These are phyloP conservation scores for Lasiurus borealis DNA, from an alignment of 2,113 vertebrate genomes.

Conservation along the genomic window DNA sequence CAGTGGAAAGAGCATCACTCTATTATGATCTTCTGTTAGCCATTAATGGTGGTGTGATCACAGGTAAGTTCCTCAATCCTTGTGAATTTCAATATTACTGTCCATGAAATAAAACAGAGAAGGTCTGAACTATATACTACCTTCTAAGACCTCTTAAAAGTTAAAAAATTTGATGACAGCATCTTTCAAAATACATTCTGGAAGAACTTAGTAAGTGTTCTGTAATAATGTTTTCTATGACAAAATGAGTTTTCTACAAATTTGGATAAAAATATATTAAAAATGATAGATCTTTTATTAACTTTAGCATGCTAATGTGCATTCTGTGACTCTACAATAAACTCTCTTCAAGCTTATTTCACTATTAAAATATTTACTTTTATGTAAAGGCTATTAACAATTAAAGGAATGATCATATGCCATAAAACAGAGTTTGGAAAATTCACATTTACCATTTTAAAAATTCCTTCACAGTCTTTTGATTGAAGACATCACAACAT, in stretches of 20 bases:
- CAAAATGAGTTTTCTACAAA: background rate
- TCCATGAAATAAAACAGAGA: background rate
- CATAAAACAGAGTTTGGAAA: background rate
- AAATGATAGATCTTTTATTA: background rate
- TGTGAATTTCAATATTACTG: background rate
- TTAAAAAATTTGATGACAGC: background rate
- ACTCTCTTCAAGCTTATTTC: conserved; percentile 30
- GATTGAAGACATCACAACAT: background rate
- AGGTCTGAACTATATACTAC: background rate
- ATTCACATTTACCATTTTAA: conserved; percentile 7
- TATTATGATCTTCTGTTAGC: background rate
- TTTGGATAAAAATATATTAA: background rate
- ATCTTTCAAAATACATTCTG: background rate
- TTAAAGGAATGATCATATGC: background rate
- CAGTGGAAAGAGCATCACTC: background rate
- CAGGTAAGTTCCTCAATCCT: background rate
- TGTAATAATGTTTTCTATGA: background rate
- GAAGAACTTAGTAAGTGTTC: background rate
- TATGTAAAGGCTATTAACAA: conserved; percentile 25
- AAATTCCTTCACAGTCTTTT: background rate
- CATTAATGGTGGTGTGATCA: background rate
- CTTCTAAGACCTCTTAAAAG: background rate
- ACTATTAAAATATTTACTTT: conserved; percentile 42
- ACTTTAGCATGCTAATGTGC: background rate
- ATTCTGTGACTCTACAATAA: conserved; percentile 19